phyloP scores from a whole-genome alignment of 2,797 vertebrate species.

The Tenualosa thibaudeaui region DNA sequence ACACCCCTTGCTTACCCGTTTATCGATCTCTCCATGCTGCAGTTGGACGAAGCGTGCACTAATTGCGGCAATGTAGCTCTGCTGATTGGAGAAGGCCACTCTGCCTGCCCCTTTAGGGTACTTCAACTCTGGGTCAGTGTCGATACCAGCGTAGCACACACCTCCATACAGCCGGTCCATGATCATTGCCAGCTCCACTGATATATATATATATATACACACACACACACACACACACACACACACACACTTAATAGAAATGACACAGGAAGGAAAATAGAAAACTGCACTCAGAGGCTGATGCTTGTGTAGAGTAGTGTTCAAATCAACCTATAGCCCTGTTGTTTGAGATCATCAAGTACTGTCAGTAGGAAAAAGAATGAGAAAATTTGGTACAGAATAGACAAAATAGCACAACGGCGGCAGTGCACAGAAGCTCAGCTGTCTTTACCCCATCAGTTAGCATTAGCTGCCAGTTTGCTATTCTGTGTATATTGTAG shows the following conservation, averaged over 20 bases:
- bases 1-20: constrained; percentile 85
- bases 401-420: too few relatives aligned
- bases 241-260: background rate
- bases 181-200: constrained; percentile 99
- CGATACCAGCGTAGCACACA: constrained; percentile 98
- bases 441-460: too few relatives aligned
- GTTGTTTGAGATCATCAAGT: too few relatives aligned
- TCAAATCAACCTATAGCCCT: too few relatives aligned
- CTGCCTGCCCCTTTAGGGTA: constrained; percentile 98
- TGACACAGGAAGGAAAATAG: too few relatives aligned
- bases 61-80: constrained; percentile 99
- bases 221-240: background rate
- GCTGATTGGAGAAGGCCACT: constrained; percentile 99
- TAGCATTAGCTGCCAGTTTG: too few relatives aligned
- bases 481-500: too few relatives aligned
- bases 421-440: too few relatives aligned
- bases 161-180: constrained; percentile 98
- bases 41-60: constrained; percentile 99
- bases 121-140: constrained; percentile 98
- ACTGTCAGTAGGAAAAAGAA: too few relatives aligned
- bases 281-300: too few relatives aligned
- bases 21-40: constrained; percentile 99
- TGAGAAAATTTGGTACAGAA: too few relatives aligned
- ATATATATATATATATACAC: constrained; percentile 25
- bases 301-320: too few relatives aligned